phyloP scores from a whole-genome alignment of 2,888 invertebrate species.

The Ophioninae sp. region DNA sequence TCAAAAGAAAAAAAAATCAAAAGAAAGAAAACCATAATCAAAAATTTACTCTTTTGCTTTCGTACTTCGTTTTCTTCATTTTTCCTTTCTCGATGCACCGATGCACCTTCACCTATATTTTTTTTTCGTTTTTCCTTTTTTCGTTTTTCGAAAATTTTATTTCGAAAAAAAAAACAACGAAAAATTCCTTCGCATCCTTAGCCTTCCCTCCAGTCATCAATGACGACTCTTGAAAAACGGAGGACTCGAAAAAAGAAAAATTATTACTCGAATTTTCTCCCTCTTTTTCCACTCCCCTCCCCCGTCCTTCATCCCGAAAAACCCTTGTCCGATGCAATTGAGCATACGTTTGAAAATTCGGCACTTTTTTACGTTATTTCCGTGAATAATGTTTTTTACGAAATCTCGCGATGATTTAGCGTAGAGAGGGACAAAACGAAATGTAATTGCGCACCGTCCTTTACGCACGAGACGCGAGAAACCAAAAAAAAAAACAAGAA shows the following conservation, averaged over 20 bases:
- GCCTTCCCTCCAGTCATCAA: no score
- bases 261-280: background rate
- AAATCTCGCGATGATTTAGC: constrained; percentile 9
- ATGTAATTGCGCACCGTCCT: background rate
- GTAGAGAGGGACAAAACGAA: background rate
- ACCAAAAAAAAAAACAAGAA: background rate
- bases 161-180: constrained; percentile 13
- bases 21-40: constrained; percentile 38
- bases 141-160: background rate
- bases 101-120: constrained; percentile 53
- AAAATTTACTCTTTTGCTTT: constrained; percentile 14
- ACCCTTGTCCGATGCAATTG: background rate
- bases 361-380: constrained; percentile 51
- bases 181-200: no score
- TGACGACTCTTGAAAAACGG: no score
- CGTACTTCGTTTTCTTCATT: constrained; percentile 15
- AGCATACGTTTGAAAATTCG: constrained; percentile 27
- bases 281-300: background rate
- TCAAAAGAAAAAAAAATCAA: constrained; percentile 39
- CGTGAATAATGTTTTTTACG: constrained; percentile 3
- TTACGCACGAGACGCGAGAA: background rate
- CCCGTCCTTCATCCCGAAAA: no score
- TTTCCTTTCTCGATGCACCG: constrained; percentile 60
- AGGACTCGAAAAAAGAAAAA: background rate
- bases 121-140: constrained; percentile 2